Evolutionary conservation across 2,797 vertebrate species (phyloP), one percentile per base, ranked within the genome.

Genomic region (Mallotus villosus): DNA sequence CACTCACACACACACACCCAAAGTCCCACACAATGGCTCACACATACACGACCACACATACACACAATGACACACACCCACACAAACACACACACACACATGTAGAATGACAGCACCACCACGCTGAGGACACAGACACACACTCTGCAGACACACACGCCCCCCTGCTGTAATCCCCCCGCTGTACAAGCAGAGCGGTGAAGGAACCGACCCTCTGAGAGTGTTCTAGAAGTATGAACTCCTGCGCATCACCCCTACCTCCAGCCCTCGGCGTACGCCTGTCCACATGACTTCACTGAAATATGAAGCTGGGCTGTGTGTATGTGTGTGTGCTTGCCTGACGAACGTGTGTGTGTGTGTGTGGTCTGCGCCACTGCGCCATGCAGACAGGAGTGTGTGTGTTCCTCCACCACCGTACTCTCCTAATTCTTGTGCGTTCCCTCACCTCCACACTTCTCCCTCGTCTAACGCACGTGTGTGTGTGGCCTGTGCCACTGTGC

Each of bases 201-300:
- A 11, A 41, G 37, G 7, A 41, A 41, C 34, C 6, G 37, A 0
- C 37, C 37, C 37, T 9, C 37, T 5, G 32, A 41, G 37, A 41
- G 11, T 2, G 1, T 6, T 9, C 37, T 41, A 41, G 37, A 11
- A 41, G 37, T 41, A 41, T 41, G 9, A 41, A 41, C 7, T 41
- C 34, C 8, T 8, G 1, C 29, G 29, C 8, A 37, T 37, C 34
- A 9, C 6, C 6, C 34, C 6, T 37, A 37, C 6, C 34, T 37
- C 9, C 6, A 37, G 34, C 7, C 7, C 37, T 41, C 2, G 7
- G 37, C 11, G 37, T 41, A 41, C 84, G 81, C 83, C 82, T 86
- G 86, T 89, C 84, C 78, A 82, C 49, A 81, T 78, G 60, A 74
- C 78, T 87, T 85, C 84, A 68, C 76, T 82, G 77, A 73, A 78